These are phyloP conservation scores for Ailuropoda melanoleuca DNA, from an alignment of 2,113 vertebrate genomes.

Conservation along the genomic window DNA sequence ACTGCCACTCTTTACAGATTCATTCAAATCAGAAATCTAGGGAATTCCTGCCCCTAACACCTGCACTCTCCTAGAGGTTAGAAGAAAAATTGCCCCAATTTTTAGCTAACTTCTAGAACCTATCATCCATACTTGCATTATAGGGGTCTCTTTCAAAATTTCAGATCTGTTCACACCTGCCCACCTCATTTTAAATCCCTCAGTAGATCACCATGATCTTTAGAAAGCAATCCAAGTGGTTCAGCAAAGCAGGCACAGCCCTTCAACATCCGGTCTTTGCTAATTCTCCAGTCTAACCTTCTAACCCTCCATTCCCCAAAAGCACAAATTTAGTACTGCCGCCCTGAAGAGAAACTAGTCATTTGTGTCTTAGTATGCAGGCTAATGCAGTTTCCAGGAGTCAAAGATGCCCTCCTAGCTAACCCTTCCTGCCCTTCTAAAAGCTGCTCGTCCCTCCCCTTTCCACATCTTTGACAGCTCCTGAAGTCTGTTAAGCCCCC, in stretches of 20 bases:
- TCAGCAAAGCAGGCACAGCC: neutral
- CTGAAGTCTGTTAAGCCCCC: neutral
- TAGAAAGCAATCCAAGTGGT: neutral
- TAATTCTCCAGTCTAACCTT: neutral
- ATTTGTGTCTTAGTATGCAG: neutral
- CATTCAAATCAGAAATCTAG: neutral
- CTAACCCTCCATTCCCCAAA: neutral
- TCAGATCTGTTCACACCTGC: neutral
- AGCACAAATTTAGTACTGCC: neutral
- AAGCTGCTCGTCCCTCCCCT: neutral
- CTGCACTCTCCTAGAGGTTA: neutral
- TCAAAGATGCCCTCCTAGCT: neutral
- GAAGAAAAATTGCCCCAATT: neutral
- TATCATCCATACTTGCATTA: neutral
- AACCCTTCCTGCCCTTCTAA: neutral
- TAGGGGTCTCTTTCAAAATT: neutral
- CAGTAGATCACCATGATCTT: neutral
- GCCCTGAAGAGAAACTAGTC: neutral
- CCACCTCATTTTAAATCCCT: neutral
- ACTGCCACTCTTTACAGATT: neutral
- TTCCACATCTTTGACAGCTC: neutral
- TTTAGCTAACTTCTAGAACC: neutral
- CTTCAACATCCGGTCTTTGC: neutral
- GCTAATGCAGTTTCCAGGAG: neutral
- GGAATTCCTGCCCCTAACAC: neutral